These are phyloP conservation scores for Yoshiicerus persimilis DNA, from an alignment of 1,140 invertebrate species.

Conservation along the genomic window DNA sequence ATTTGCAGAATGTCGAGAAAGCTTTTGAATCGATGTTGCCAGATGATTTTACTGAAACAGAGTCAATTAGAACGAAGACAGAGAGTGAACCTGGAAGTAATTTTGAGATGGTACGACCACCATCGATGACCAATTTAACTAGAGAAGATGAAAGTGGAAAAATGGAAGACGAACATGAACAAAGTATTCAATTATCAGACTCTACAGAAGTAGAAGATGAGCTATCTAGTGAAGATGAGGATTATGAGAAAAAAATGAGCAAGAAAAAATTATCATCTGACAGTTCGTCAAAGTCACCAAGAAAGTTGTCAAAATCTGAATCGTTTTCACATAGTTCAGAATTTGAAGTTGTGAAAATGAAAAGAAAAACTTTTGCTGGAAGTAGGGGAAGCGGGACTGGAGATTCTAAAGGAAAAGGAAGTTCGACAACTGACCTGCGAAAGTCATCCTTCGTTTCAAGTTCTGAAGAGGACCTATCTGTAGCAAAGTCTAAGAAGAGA, in stretches of 20 bases:
- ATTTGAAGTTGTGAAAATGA: slow-evolving; percentile 42
- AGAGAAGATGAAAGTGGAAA: not conserved
- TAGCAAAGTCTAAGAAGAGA: not conserved
- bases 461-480: slow-evolving; percentile 34
- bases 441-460: slow-evolving; percentile 36
- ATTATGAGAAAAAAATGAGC: not conserved
- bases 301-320: slow-evolving; percentile 45
- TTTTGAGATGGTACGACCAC: slow-evolving; percentile 14
- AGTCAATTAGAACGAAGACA: not conserved
- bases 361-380: slow-evolving; percentile 12
- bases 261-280: not conserved
- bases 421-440: slow-evolving; percentile 1
- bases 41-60: not conserved
- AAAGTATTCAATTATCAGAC: not conserved
- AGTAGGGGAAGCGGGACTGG: not conserved
- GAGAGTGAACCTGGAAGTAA: not conserved
- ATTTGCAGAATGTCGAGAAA: slow-evolving; percentile 24
- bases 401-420: not conserved
- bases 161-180: not conserved
- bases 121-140: slow-evolving; percentile 4
- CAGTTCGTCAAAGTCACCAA: not conserved
- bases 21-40: slow-evolving; percentile 14
- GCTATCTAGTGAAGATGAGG: not conserved
- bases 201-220: not conserved
- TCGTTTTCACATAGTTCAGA: slow-evolving; percentile 48